phyloP scores from a whole-genome alignment of 2,888 invertebrate genomes.

The Aleiodes leptofemur region DNA sequence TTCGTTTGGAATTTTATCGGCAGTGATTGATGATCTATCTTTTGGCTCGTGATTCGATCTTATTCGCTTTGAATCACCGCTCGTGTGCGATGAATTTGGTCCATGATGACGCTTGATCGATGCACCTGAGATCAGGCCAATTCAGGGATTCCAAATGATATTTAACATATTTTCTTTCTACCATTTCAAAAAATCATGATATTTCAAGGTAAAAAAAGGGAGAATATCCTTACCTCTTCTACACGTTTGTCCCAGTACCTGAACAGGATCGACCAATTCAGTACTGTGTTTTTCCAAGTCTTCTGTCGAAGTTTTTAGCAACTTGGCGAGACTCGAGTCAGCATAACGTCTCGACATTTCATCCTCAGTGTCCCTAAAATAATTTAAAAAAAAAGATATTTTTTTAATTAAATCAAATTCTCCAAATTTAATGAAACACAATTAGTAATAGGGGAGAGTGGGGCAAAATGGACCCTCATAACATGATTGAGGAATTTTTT shows the following conservation, averaged over 20 bases:
- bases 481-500: no score
- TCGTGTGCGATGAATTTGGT: constrained; percentile 52
- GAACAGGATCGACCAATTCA: constrained; percentile 72
- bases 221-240: constrained; percentile 64
- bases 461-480: no score
- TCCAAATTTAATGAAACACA: neutral
- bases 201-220: no score
- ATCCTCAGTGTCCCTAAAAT: constrained; percentile 46
- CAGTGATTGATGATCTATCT: constrained; percentile 28
- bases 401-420: constrained; percentile 3
- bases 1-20: constrained; percentile 18
- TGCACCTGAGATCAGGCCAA: constrained; percentile 18
- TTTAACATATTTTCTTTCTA: constrained; percentile 33
- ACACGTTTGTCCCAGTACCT: constrained; percentile 69
- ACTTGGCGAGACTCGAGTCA: constrained; percentile 76
- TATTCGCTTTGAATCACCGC: constrained; percentile 65
- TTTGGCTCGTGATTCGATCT: constrained; percentile 53
- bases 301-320: constrained; percentile 75
- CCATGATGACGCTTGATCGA: constrained; percentile 67
- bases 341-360: constrained; percentile 53
- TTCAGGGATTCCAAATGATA: neutral
- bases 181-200: constrained; percentile 8
- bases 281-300: constrained; percentile 72
- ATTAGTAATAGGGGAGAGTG: neutral
- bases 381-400: neutral